These are phyloP conservation scores for Corella eumyota DNA, from an alignment of 23 tunicate species.

Conservation along the genomic window DNA sequence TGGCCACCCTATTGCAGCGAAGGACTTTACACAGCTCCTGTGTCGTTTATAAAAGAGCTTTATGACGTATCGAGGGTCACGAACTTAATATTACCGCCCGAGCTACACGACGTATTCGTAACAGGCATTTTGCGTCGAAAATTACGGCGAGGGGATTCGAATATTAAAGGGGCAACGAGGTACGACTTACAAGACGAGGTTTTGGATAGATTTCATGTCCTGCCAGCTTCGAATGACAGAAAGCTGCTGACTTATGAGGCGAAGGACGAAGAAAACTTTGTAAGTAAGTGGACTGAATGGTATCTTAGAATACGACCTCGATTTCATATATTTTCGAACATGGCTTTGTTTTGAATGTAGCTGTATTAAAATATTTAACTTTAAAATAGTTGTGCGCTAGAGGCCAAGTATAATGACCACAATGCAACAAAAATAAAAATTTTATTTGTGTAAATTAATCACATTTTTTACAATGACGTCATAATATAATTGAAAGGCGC, in stretches of 20 bases:
- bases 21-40: conserved; percentile 31
- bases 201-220: neutral
- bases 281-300: conserved; percentile 25
- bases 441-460: too few relatives aligned
- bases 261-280: conserved; percentile 9
- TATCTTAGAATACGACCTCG: conserved; percentile 10
- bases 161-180: conserved; percentile 1
- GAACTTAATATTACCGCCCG: conserved; percentile 8
- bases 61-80: conserved; percentile 11
- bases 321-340: conserved; percentile 15
- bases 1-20: conserved; percentile 67
- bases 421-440: too few relatives aligned
- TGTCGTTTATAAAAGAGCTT: conserved; percentile 28
- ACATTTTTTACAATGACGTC: too few relatives aligned
- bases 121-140: conserved; percentile 76
- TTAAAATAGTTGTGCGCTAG: too few relatives aligned
- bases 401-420: too few relatives aligned
- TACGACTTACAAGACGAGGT: neutral
- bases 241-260: conserved; percentile 10
- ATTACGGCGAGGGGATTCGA: conserved; percentile 35
- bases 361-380: too few relatives aligned
- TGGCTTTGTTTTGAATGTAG: too few relatives aligned
- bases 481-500: too few relatives aligned
- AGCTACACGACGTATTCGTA: conserved; percentile 32
- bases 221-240: conserved; percentile 4